Base-by-base conservation (phyloP, 2,888 invertebrate genomes). In the Brachylomia viminalis region DNA sequence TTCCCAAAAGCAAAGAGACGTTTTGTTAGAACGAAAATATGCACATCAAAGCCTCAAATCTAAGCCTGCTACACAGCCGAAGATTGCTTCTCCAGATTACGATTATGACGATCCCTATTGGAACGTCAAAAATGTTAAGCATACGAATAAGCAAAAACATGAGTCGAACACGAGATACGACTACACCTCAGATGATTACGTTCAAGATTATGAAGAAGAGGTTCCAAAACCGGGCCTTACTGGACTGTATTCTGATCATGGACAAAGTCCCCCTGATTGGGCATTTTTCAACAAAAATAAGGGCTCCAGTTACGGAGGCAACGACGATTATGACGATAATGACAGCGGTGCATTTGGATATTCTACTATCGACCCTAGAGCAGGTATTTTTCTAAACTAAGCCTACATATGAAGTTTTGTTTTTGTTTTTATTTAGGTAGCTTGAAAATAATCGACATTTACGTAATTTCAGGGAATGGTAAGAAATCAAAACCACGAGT, bases 141-240 rank as follows among this genome's bases (percentile, higher is more conserved):
- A 92, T 33, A 89, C 91, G 72, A 89, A 88, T 42, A 87, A 88
- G 15, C 82, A 90, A 74, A 85, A 75, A 65, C 84, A 76, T 67
- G 84, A 78, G 69, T 85, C 83, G 52, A 82, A 84, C 49, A 86
- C 87, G 23, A 91, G 90, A 79, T 89, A 92, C 66, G 90, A 93
- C 65, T 92, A 92, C 52, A 89, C 84, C 27, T 77, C 82, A 47
- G 89, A 92, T 65, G 94, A 94, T 69, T 93, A 93, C 70, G 85
- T 84, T 49, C 93, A 94, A 70, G 93, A 94, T 72, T 95, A 95
- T 78, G 83, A 90, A n/a, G 91, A 85, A 33, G 96, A 96, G 87
- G 67, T 96, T 69, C 96, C 96, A 2, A 93, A 86, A 79, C 96
- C 96, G 15, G 95, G 96, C 0, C 85, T 96, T n/a, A 86, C 92